These are phyloP conservation scores for Hipposideros larvatus DNA, from an alignment of 2,797 vertebrate genomes.

Conservation along the genomic window DNA sequence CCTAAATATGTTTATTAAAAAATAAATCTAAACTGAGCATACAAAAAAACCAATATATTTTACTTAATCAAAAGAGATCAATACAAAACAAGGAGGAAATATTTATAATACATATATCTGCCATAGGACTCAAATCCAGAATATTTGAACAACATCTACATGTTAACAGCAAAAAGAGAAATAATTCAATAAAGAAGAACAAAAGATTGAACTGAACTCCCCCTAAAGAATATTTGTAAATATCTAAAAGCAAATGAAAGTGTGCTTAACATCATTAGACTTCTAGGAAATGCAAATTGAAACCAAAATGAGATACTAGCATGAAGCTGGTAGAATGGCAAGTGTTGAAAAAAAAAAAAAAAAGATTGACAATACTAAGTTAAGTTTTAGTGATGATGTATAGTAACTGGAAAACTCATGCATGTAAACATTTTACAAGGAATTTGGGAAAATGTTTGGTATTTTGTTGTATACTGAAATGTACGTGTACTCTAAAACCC, in stretches of 20 bases:
- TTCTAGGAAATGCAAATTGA: background rate
- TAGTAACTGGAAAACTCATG: background rate
- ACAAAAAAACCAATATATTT: background rate
- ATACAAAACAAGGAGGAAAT: background rate
- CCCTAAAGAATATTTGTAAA: background rate
- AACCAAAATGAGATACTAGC: background rate
- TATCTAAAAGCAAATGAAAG: background rate
- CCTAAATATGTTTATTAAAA: background rate
- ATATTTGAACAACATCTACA: background rate
- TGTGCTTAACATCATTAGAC: background rate
- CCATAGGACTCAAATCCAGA: background rate
- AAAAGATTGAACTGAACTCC: background rate
- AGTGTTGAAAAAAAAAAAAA: background rate
- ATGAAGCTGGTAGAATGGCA: background rate
- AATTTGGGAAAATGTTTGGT: background rate
- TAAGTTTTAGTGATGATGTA: background rate
- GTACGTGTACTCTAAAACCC: background rate
- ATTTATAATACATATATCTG: background rate
- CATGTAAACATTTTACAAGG: background rate
- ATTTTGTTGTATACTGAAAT: background rate
- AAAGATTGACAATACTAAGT: no score
- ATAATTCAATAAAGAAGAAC: background rate
- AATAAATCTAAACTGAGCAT: background rate
- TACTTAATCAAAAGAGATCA: background rate
- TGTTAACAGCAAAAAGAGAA: background rate